Base-by-base conservation (phyloP, 2,888 invertebrate genomes). In the Seira sanloemensis region DNA sequence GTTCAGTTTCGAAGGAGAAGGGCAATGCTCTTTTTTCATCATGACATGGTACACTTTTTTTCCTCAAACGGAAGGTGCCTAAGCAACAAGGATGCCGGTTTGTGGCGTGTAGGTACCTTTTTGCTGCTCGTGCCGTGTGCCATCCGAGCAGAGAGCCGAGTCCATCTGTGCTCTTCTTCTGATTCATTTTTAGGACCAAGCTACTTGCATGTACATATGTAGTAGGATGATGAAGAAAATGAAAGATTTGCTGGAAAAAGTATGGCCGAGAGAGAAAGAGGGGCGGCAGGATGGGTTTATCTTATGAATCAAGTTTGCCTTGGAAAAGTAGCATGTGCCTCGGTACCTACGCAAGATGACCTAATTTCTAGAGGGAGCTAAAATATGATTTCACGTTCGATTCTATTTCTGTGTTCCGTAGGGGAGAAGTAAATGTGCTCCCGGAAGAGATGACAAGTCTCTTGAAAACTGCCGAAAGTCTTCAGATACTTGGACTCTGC, bases 401-500 rank as follows among this genome's bases (percentile, higher is more conserved):
- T 24, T 73, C 37, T 75, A 76, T 25, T 79, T 21, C n/a, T 58
- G 1, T 21, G 19, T 85, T 82, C 7, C 83, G n/a, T n/a, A 88
- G 88, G 73, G 88, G 89, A 46, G 86, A 87, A 69, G 88, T 88
- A 58, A 88, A 87, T 69, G 89, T 89, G 80, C 84, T 84, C 62
- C 86, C 88, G 18, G 87, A 88, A 21, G 88, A 88, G 86, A 88
- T 89, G 87, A 86, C 84, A 26, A 84, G 79, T 71, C 86, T 89
- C 46, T 73, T 89, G 68, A 88, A 88, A 85, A 97, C 97, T 91
- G 97, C 97, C 91, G 97, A 97, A 93, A 97, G 96, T 92, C 94
- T 97, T 89, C 96, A 97, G 93, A 97, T 97, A 87, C 96, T 97
- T 93, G 97, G 97, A 91, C 93, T 97, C 91, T 96, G 97, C 92